Base-by-base conservation (phyloP, 2,797 vertebrate species). In the Artibeus lituratus region DNA sequence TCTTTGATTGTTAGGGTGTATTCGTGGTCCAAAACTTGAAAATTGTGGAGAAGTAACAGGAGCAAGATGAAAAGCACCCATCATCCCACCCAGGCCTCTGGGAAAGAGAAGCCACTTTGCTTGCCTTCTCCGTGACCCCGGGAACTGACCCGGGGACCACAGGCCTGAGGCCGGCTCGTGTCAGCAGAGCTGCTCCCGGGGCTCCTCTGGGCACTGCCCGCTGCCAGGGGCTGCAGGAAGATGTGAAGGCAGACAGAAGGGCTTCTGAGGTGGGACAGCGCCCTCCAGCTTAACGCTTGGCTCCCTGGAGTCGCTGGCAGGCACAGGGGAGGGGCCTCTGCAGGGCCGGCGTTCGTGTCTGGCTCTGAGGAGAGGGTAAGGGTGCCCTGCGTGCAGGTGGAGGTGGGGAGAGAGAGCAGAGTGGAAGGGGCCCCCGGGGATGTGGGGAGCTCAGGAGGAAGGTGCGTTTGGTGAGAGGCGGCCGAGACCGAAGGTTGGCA, bases 61-160 rank as follows among this genome's bases (percentile, higher is more conserved):
- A 53, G 42, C 6, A 3, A 16, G 51, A 5, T 21, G 44, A 18
- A 18, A 73, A 67, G 29, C 57, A 24, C n/a, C 47, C 84, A 24
- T 39, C 37, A 9, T 2, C 19, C 26, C 7, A 0, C 53, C 26
- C 53, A 10, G 53, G 16, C 26, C 1, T 14, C 59, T 37, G 24
- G 1, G 55, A 49, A 1, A 1, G 26, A 6, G 29, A 4, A 1
- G 18, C 12, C 35, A 18, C 35, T 32, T 10, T 26, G 1, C 3
- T 11, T 26, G 18, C 9, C 7, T 62, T 35, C 18, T 37, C 14
- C 16, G 7, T 42, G 57, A 1, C 57, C 10, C 2, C 2, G 14
- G 29, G 32, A 10, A 3, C 7, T 42, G 57, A 1, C 57, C 10
- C 2, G 2, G 14, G 29, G 32, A 10, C 2, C 7, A 26, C 26